A percentile compares a stretch with the other conserved stretches of the same genome.
Evolutionary conservation across 2,888 invertebrate genomes (phyloP).

Genomic region (Polymixis flavicincta): DNA sequence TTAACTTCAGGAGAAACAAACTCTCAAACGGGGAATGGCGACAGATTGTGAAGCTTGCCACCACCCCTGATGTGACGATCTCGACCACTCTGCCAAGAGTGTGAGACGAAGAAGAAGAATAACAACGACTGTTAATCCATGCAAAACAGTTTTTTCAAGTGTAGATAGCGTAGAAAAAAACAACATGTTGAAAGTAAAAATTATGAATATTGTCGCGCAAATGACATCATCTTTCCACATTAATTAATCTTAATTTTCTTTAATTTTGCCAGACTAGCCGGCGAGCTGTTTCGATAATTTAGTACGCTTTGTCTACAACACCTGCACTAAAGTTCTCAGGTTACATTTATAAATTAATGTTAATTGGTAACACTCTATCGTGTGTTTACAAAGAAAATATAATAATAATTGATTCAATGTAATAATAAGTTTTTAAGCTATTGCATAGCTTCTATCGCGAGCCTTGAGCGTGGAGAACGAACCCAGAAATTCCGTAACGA

Average conservation of each 20-base stretch:
- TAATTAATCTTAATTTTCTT: constrained; percentile 61
- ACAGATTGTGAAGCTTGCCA: no score
- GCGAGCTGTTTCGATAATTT: constrained; percentile 31
- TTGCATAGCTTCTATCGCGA: no score
- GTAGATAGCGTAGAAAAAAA: background rate
- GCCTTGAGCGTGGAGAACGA: no score
- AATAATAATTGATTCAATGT: constrained; percentile 19
- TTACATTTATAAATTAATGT: constrained; percentile 60
- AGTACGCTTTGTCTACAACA: constrained; percentile 54
- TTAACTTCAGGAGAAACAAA: background rate
- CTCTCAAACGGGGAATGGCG: no score
- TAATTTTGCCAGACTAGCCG: constrained; percentile 54
- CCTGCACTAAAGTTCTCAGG: constrained; percentile 62
- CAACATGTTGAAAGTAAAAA: constrained; percentile 14
- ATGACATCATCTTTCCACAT: constrained; percentile 59
- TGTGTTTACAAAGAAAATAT: constrained; percentile 10
- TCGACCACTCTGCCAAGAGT: no score
- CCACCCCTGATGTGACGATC: no score
- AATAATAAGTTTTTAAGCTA: no score
- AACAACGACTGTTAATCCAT: background rate
- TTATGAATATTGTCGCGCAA: constrained; percentile 40
- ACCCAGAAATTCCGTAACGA: no score
- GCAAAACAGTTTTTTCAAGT: background rate
- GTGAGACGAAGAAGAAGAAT: no score
- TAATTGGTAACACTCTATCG: constrained; percentile 47